These are phyloP conservation scores for Amblyteles armatorius DNA, from an alignment of 2,888 invertebrate species.

Conservation along the genomic window DNA sequence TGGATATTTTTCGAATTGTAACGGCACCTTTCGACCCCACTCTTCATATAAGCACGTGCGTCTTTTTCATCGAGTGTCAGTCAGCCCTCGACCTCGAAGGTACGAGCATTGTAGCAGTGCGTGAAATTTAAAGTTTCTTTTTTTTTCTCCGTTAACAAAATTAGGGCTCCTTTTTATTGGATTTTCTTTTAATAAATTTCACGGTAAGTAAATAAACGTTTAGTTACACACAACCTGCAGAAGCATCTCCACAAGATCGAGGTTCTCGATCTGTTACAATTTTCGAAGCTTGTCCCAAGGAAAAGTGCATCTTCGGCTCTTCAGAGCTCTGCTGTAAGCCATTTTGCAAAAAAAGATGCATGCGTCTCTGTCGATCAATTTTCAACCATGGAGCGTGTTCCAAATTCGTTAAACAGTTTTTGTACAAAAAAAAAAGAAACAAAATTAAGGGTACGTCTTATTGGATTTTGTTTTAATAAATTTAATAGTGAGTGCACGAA, in stretches of 20 bases:
- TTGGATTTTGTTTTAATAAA: neutral
- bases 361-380: neutral
- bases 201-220: neutral
- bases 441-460: neutral
- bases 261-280: neutral
- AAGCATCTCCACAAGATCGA: neutral
- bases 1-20: neutral
- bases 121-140: neutral
- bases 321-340: neutral
- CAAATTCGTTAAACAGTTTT: neutral
- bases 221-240: neutral
- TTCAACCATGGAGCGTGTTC: neutral
- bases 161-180: neutral
- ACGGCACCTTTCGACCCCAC: slow-evolving; percentile 19
- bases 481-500: neutral
- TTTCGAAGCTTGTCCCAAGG: neutral
- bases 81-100: slow-evolving; percentile 19
- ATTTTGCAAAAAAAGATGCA: neutral
- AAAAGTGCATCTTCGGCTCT: neutral
- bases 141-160: neutral
- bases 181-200: neutral
- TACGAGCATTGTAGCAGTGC: slow-evolving; percentile 8
- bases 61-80: slow-evolving; percentile 10
- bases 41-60: neutral
- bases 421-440: neutral